Conservation (phyloP, 1,140 invertebrate species). For the Calycopis cecrops region DNA sequence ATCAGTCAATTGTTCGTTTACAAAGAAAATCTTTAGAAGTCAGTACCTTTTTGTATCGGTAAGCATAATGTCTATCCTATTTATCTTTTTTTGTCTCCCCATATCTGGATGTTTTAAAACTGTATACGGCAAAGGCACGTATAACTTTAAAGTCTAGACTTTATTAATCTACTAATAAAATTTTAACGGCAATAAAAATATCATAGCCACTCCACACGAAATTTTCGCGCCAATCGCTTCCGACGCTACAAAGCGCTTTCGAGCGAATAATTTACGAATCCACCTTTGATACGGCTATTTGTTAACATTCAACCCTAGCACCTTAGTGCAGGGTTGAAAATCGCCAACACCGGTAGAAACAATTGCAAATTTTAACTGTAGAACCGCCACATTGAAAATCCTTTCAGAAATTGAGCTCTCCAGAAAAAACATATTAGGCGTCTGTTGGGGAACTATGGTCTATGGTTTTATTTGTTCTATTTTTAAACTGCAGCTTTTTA, state of each 20-base stretch:
- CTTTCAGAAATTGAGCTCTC: constrained; percentile 21
- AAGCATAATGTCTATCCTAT: no score
- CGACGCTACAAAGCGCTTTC: constrained; percentile 27
- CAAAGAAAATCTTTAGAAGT: no score
- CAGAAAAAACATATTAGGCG: neutral
- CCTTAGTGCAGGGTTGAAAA: neutral
- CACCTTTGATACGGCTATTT: neutral
- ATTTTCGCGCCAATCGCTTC: constrained; percentile 22
- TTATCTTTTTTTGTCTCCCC: no score
- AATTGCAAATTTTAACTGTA: constrained; percentile 21
- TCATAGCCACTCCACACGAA: constrained; percentile 15
- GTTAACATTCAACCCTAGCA: neutral
- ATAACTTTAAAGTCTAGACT: no score
- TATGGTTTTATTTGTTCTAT: neutral
- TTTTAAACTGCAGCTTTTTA: neutral
- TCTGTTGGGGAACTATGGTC: neutral
- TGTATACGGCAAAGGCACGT: no score
- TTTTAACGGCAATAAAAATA: no score
- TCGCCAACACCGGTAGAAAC: neutral
- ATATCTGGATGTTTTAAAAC: no score
- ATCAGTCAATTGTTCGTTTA: no score
- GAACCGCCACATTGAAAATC: constrained; percentile 25
- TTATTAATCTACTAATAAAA: no score
- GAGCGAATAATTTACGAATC: constrained; percentile 34
- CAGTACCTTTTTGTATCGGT: no score